Percentiles rank a stretch among this genome's conserved stretches.
Conservation (phyloP, 2,888 invertebrate species). For the Ophion obscuratus region DNA sequence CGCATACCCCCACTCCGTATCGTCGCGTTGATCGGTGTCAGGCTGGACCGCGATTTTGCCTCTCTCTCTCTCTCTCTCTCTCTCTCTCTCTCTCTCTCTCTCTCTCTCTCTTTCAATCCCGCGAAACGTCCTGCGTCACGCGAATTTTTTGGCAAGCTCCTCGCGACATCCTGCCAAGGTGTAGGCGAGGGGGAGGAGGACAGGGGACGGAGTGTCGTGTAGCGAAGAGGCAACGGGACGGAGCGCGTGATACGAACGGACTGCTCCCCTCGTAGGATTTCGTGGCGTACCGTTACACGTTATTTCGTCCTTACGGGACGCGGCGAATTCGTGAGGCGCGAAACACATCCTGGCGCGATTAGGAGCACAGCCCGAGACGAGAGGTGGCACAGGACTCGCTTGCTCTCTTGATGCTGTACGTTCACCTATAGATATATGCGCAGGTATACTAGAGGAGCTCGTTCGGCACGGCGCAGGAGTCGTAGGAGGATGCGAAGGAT, state of each 20-base stretch:
- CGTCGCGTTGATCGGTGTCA: constrained; percentile 21
- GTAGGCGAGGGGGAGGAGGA: background rate
- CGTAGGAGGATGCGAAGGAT: constrained; percentile 68
- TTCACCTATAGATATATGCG: constrained; percentile 9
- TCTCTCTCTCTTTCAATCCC: background rate
- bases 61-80: constrained; percentile 43
- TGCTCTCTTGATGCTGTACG: constrained; percentile 25
- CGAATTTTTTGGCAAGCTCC: constrained; percentile 56
- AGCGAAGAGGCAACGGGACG: background rate
- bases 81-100: constrained; percentile 23
- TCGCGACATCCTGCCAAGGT: background rate
- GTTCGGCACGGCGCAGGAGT: constrained; percentile 57
- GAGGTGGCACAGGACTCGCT: constrained; percentile 82
- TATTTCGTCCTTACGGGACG: constrained; percentile 53
- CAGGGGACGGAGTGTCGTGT: background rate
- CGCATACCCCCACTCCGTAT: constrained; percentile 59
- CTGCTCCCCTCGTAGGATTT: background rate
- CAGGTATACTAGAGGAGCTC: constrained; percentile 41
- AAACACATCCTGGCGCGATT: constrained; percentile 81
- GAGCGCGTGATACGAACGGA: constrained; percentile 7
- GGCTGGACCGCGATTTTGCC: constrained; percentile 54
- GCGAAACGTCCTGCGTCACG: constrained; percentile 44
- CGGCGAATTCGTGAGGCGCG: constrained; percentile 79
- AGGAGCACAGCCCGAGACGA: constrained; percentile 78
- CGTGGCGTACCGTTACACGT: constrained; percentile 9